Evolutionary conservation across 2,888 invertebrate species (phyloP), one percentile per base, ranked within the genome.

Genomic region (Brachypterus glaber): DNA sequence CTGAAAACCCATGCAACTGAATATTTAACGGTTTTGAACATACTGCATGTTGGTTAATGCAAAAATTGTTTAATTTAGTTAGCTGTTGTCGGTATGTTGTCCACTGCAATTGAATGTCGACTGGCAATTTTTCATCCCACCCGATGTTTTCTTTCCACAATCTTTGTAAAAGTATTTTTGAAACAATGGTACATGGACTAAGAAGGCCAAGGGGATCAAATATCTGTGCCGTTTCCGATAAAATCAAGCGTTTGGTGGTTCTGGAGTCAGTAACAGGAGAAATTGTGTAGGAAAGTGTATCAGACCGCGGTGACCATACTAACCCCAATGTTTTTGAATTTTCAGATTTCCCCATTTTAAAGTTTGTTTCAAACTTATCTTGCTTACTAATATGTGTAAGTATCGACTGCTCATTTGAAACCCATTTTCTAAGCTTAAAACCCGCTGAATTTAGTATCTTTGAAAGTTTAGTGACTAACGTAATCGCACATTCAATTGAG

Each of bases 171-270:
- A 47, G 11, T 2, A 45, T 38, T 36, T 45, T 47, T 8, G 34
- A 41, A 4, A 7, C 24, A 11, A 47, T 41, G 8, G 39, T 30
- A 4, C 13, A n/a, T n/a, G n/a, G n/a, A n/a, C n/a, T n/a, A n/a
- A n/a, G n/a, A n/a, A n/a, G n/a, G n/a, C n/a, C n/a, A 13, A 2
- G 41, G 41, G 41, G 43, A 34, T 47, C 45, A 16, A 39, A 47
- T 5, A 45, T 39, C 31, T 7, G 24, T 21, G 7, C 7, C 9
- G 7, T 21, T 21, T 7, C 9, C 24, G n/a, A n/a, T n/a, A n/a
- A n/a, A n/a, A n/a, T n/a, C n/a, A n/a, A n/a, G n/a, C n/a, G n/a
- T n/a, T n/a, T n/a, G n/a, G n/a, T n/a, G n/a, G n/a, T n/a, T n/a
- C n/a, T n/a, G n/a, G n/a, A n/a, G n/a, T n/a, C n/a, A n/a, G n/a